Conservation (phyloP, 30 jellyfish, hydroid and myxozoan genomes). For the Turritopsis rubra region DNA sequence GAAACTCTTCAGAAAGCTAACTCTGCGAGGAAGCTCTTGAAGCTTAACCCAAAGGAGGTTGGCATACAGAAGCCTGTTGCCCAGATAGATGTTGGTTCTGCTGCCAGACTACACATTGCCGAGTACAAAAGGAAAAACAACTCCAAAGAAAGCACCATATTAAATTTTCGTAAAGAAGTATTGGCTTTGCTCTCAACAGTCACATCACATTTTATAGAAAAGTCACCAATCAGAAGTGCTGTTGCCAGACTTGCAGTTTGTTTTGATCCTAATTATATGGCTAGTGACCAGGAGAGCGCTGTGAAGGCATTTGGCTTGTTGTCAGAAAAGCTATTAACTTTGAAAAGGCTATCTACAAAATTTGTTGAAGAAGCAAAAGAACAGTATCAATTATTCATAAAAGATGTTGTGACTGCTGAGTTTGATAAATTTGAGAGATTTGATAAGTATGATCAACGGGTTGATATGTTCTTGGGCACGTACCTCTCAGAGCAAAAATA, state of each 20-base stretch:
- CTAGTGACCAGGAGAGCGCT: slow-evolving; percentile 13
- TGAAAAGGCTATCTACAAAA: slow-evolving; percentile 6
- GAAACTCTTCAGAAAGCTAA: slow-evolving; percentile 3
- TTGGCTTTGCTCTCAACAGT: background rate
- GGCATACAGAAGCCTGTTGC: slow-evolving; percentile 9
- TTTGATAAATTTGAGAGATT: background rate
- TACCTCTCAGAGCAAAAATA: slow-evolving; percentile 12
- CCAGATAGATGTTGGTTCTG: slow-evolving; percentile 15
- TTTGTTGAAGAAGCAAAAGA: background rate
- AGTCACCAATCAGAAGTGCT: slow-evolving; percentile 12
- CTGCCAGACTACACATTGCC: background rate
- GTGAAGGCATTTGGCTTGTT: background rate
- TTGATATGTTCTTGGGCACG: slow-evolving; percentile 12
- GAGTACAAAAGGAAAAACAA: background rate
- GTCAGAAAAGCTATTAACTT: background rate
- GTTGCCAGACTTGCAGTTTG: slow-evolving; percentile 4
- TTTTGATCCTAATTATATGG: slow-evolving; percentile 18
- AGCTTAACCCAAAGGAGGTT: slow-evolving; percentile 15
- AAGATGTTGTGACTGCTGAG: background rate
- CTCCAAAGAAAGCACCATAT: background rate
- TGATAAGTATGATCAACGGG: slow-evolving; percentile 9
- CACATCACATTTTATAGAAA: background rate
- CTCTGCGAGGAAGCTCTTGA: slow-evolving; percentile 9
- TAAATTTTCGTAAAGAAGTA: background rate
- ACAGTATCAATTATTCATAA: background rate